Percentiles rank a stretch among this genome's conserved stretches.
Evolutionary conservation across 1,140 invertebrate genomes (phyloP).

Genomic region (Meteorus sp.): DNA sequence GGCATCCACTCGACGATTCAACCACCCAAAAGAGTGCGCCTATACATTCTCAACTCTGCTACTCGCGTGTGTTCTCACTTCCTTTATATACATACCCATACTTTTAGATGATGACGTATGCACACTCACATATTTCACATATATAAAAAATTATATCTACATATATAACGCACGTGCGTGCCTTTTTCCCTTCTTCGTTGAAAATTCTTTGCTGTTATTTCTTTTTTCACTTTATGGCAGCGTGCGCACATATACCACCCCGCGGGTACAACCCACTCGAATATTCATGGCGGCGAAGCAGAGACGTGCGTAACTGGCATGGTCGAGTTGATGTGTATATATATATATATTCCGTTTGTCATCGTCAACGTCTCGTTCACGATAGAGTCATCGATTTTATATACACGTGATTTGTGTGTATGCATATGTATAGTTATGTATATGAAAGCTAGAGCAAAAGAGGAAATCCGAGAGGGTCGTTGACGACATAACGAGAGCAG

Average conservation of each 20-base stretch:
- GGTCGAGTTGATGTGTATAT: constrained; percentile 16
- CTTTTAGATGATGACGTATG: too few species aligned
- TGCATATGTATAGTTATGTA: too few species aligned
- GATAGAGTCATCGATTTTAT: constrained; percentile 26
- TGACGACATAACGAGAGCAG: constrained; percentile 20
- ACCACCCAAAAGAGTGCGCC: constrained; percentile 34
- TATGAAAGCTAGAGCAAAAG: too few species aligned
- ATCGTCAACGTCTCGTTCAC: constrained; percentile 29
- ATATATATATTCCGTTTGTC: constrained; percentile 21
- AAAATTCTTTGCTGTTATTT: not conserved
- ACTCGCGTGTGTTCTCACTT: constrained; percentile 1
- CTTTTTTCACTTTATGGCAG: constrained; percentile 9
- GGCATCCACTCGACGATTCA: constrained; percentile 33
- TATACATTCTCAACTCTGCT: constrained; percentile 21
- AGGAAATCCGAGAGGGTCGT: constrained; percentile 21
- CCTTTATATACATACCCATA: not conserved
- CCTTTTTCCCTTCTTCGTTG: constrained; percentile 11
- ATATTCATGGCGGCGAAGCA: constrained; percentile 23
- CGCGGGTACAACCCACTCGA: constrained; percentile 21
- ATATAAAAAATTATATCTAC: too few species aligned
- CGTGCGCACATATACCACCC: constrained; percentile 17
- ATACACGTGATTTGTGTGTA: too few species aligned
- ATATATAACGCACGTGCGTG: constrained; percentile 28
- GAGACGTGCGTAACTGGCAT: constrained; percentile 26
- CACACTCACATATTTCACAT: too few species aligned